Evolutionary conservation across 2,888 invertebrate genomes (phyloP).

Genomic region (Zygaena filipendulae): DNA sequence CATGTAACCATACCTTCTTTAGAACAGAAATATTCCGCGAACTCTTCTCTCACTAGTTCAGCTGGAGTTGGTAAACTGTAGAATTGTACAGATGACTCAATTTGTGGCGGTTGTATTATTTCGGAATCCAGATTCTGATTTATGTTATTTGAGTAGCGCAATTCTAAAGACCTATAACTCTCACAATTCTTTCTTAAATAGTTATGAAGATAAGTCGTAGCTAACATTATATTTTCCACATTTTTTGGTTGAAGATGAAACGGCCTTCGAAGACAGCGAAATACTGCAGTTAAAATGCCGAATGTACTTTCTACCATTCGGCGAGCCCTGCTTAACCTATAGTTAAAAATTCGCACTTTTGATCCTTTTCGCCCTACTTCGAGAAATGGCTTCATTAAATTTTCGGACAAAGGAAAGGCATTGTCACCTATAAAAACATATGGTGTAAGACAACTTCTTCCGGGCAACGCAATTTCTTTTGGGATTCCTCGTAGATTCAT

Average conservation of each 20-base stretch:
- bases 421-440: conserved; percentile 18
- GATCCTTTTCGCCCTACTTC: conserved; percentile 15
- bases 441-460: conserved; percentile 16
- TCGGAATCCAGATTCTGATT: conserved; percentile 16
- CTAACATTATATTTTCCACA: conserved; percentile 16
- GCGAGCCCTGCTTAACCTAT: conserved; percentile 18
- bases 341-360: conserved; percentile 18
- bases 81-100: conserved; percentile 16
- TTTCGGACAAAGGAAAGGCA: no score
- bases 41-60: conserved; percentile 18
- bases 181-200: conserved; percentile 18
- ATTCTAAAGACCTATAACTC: conserved; percentile 16
- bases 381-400: conserved; percentile 19
- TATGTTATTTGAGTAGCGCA: conserved; percentile 17
- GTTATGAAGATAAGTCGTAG: conserved; percentile 17
- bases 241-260: conserved; percentile 15
- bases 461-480: conserved; percentile 15
- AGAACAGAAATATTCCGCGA: conserved; percentile 19
- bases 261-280: conserved; percentile 18
- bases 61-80: no score
- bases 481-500: conserved; percentile 16
- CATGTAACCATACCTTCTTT: conserved; percentile 17
- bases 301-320: conserved; percentile 20
- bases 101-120: conserved; percentile 16
- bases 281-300: conserved; percentile 19